Conservation (phyloP, 2,888 invertebrate species). For the Drepanosiphum platanoidis region DNA sequence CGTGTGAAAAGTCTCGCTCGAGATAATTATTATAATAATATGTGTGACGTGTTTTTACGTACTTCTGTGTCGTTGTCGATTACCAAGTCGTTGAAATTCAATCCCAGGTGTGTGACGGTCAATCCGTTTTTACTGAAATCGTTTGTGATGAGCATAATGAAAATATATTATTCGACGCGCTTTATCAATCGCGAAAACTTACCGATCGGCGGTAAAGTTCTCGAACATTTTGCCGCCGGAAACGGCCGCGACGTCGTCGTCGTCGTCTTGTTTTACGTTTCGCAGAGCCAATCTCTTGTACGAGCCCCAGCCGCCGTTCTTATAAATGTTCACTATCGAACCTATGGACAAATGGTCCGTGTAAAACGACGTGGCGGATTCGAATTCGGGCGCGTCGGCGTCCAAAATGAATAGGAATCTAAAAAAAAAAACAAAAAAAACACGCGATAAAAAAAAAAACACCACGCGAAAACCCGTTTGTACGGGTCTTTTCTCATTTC, state of each 20-base stretch:
- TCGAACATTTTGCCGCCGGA: no score
- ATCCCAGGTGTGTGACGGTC: not conserved
- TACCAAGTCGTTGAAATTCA: slow-evolving; percentile 39
- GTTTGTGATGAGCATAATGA: not conserved
- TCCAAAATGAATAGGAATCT: slow-evolving; percentile 53
- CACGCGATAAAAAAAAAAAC: no score
- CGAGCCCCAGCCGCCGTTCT: slow-evolving; percentile 40
- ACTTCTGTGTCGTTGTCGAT: slow-evolving; percentile 25
- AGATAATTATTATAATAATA: not conserved
- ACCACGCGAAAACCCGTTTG: no score
- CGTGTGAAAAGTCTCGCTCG: no score
- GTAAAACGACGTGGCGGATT: slow-evolving; percentile 8
- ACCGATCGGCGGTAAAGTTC: not conserved
- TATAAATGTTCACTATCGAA: slow-evolving; percentile 46
- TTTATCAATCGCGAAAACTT: no score
- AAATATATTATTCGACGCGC: not conserved
- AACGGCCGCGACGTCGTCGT: no score
- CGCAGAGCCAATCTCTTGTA: not conserved
- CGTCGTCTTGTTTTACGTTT: not conserved
- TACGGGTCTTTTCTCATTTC: no score
- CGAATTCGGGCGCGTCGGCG: slow-evolving; percentile 9
- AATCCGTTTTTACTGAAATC: not conserved
- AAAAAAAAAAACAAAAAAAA: no score
- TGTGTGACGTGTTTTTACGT: not conserved
- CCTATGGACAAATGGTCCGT: slow-evolving; percentile 17